Conservation (phyloP, 1,140 invertebrate genomes). For the Cyclargus thomasi region DNA sequence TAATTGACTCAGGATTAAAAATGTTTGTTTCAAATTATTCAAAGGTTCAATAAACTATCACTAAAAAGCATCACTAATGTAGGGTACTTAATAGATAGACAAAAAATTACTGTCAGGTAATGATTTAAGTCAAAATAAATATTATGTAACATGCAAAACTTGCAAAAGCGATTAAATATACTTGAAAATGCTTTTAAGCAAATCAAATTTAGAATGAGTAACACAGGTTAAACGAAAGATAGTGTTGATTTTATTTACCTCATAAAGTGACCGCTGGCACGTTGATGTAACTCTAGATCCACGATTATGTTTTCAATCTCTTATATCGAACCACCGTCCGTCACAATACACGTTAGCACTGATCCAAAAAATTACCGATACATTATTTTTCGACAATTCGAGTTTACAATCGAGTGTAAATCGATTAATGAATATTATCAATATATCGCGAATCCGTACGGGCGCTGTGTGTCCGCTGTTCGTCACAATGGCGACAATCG, state of each 20-base stretch:
- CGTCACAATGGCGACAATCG: constrained; percentile 70
- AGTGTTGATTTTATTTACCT: constrained; percentile 41
- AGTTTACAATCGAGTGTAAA: constrained; percentile 47
- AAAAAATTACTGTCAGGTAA: neutral
- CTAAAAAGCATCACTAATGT: neutral
- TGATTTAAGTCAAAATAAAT: neutral
- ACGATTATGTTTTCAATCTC: constrained; percentile 39
- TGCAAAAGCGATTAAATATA: neutral
- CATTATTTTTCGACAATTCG: constrained; percentile 35
- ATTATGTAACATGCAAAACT: neutral
- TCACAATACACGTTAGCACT: constrained; percentile 50
- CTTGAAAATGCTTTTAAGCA: neutral
- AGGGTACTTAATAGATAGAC: neutral
- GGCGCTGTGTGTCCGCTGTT: constrained; percentile 54
- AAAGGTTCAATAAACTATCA: no score
- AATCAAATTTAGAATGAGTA: neutral
- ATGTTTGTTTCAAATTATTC: no score
- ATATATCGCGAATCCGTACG: constrained; percentile 53
- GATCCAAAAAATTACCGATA: constrained; percentile 35
- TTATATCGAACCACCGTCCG: constrained; percentile 35
- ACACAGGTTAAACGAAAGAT: neutral
- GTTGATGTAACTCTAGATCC: constrained; percentile 69
- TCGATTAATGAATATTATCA: constrained; percentile 35
- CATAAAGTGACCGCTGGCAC: constrained; percentile 72
- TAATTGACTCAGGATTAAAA: no score